Evolutionary conservation across 2,888 invertebrate genomes (phyloP).

Genomic region (Rhopalosiphum nymphaeae): DNA sequence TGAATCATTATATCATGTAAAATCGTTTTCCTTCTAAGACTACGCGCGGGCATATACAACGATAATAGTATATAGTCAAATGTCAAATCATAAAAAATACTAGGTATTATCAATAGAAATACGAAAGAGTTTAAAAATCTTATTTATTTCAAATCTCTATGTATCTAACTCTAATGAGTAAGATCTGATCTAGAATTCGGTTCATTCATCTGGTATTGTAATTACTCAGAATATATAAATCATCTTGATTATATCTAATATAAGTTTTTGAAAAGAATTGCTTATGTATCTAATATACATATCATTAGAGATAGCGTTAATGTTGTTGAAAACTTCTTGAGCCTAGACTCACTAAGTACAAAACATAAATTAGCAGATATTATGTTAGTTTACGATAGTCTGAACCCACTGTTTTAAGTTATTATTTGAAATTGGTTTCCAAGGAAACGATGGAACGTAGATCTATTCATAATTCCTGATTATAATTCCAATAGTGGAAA

Average conservation of each 20-base stretch:
- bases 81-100: too few relatives aligned
- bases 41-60: background rate
- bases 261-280: background rate
- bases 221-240: background rate
- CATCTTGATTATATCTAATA: background rate
- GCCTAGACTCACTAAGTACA: background rate
- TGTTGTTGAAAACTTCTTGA: background rate
- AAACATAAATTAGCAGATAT: background rate
- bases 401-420: background rate
- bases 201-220: background rate
- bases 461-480: too few relatives aligned
- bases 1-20: background rate
- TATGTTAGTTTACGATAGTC: background rate
- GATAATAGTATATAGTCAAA: background rate
- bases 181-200: background rate
- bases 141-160: too few relatives aligned
- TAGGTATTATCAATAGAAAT: too few relatives aligned
- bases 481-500: background rate
- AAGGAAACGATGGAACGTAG: background rate
- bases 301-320: background rate
- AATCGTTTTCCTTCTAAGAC: background rate
- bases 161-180: too few relatives aligned
- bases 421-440: background rate
- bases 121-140: too few relatives aligned
- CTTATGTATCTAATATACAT: background rate